Base-by-base conservation (phyloP, 2,797 vertebrate genomes). In the Kryptopterus vitreolus region DNA sequence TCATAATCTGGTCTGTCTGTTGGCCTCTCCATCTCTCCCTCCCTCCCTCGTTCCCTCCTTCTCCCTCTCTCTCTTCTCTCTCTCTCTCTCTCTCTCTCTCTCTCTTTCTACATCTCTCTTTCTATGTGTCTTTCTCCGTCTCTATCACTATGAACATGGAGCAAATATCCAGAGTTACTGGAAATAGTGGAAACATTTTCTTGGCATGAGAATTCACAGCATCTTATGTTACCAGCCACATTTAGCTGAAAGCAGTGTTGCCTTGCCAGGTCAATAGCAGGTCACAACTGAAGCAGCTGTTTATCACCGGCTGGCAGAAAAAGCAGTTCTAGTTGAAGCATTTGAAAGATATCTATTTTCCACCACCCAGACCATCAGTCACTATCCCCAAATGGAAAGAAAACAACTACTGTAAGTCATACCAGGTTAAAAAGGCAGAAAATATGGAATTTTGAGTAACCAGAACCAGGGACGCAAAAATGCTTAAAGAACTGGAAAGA, bases 251-350 rank as follows among this genome's bases (percentile, higher is more conserved):
- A 71, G 26, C 68, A 71, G 68, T 52, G 48, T 38, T 24, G 52
- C 22, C 24, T 18, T 7, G 10, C 22, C 6, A 7, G 53, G 71
- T 73, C 71, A 73, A 73, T 57, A 73, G 6, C 31, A 24, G 53
- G 3, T 33, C 71, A 73, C 71, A 57, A 73, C 22, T 7, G 3
- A 57, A 73, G 71, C 70, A 73, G 31, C 70, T 24, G 52, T 73
- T 57, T 73, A 57, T 73, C 70, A 38, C 52, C 31, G n/a, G 2
- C 29, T 70, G 68, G 24, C 46, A 70, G 15, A 35, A 20, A 24
- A 38, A 57, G 16, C 31, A 38, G 31, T 57, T 38, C 33, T 24
- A 73, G 12, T 7, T 53, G 31, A 73, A 18, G 13, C 31, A 57
- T 22, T 57, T 57, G 8, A 35, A 70, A 50, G 31, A 31, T 6